A percentile compares a stretch with the other conserved stretches of the same genome.
Conservation (phyloP, 2,113 vertebrate species). For the Bubo scandiacus region DNA sequence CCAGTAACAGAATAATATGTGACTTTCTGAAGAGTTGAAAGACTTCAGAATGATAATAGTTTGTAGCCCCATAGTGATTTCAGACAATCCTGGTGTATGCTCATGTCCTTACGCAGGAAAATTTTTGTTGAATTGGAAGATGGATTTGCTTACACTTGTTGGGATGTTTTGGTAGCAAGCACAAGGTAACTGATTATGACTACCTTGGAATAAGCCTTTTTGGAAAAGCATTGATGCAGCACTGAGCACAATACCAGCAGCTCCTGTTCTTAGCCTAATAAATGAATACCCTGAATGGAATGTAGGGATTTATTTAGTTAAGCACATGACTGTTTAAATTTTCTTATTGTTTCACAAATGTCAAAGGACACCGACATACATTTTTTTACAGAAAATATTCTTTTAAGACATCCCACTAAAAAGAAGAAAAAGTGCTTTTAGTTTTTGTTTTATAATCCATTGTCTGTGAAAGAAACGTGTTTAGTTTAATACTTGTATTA, state of each 20-base stretch:
- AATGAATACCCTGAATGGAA: neutral
- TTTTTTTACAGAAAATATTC: neutral
- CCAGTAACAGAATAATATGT: neutral
- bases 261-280: neutral
- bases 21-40: neutral
- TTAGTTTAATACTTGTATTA: neutral
- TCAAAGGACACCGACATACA: neutral
- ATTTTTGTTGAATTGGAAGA: neutral
- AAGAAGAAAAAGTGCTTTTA: neutral
- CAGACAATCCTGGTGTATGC: neutral
- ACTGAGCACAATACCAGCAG: neutral
- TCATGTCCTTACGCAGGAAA: neutral
- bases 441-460: neutral
- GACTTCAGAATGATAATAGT: neutral
- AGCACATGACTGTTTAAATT: neutral
- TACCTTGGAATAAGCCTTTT: neutral
- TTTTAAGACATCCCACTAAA: neutral
- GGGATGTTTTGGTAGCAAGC: neutral
- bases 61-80: neutral
- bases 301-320: neutral
- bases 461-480: neutral
- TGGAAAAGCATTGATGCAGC: neutral
- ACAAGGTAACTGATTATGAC: neutral
- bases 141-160: neutral
- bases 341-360: neutral